Evolutionary conservation across 30 jellyfish, hydroid and myxozoan species (phyloP), one percentile per base, ranked within the genome.

Genomic region (Sanderia malayensis): DNA sequence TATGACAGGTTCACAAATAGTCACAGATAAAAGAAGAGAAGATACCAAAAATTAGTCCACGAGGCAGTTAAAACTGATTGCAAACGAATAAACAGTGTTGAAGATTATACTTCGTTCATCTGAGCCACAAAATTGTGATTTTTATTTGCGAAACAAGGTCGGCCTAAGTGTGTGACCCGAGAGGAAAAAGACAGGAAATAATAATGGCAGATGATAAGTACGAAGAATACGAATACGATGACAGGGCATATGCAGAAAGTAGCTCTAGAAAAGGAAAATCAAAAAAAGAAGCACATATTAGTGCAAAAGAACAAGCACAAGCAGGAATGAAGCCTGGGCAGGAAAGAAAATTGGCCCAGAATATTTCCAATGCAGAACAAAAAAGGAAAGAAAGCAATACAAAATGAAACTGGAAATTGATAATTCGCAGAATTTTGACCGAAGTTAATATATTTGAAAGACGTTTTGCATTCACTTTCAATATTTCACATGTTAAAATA

Each of bases 281-380:
- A 22, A 89, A 89, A 76, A 89, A 89, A 76, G 97, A 89, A 46
- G 93, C 96, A 21, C 23, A 86, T 44, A 44, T 61, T 52, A 83
- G 62, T 71, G 71, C 95, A 62, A 89, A 89, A 71, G 84, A 81
- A 2, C 86, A 72, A 4, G 75, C 95, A 6, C 66, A 77, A 31
- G 80, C 80, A 4, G 95, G 95, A 30, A 74, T 80, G 77, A 89
- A 89, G 61, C 97, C 97, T 19, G 97, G 97, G 41, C 95, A 82
- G 61, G 97, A 89, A 28, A 88, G 97, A 26, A 89, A 81, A 65
- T 62, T 89, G 60, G 97, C 92, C 3, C 95, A 81, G 8, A 89
- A 69, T 28, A 89, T 89, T 21, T 76, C 97, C 6, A 89, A 89
- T 65, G 87, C 97, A 17, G 97, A 89, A 64, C 97, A 89, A 75